These are phyloP conservation scores for Nebria ingens DNA, from an alignment of 1,140 invertebrate genomes.

Conservation along the genomic window DNA sequence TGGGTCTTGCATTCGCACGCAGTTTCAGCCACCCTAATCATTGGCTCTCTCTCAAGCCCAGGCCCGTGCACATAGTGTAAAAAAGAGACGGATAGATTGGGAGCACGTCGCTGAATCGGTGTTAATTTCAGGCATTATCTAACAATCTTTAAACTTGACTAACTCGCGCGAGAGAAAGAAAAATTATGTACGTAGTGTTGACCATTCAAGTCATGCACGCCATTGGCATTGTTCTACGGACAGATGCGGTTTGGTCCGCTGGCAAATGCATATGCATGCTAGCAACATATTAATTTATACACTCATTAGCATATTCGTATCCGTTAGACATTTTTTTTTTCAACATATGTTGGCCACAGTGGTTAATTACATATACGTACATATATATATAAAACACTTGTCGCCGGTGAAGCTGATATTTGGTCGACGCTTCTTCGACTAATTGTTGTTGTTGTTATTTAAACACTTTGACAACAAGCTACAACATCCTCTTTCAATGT, in stretches of 20 bases:
- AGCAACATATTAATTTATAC: conserved; percentile 36
- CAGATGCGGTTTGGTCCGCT: conserved; percentile 20
- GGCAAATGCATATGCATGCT: conserved; percentile 33
- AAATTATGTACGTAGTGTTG: conserved; percentile 30
- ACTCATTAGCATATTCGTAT: conserved; percentile 35
- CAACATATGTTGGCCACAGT: conserved; percentile 28
- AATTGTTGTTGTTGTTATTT: background rate
- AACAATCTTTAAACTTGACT: conserved; percentile 35
- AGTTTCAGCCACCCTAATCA: background rate
- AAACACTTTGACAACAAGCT: too few relatives aligned
- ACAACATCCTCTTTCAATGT: too few relatives aligned
- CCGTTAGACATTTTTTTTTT: conserved; percentile 32
- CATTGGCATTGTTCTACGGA: conserved; percentile 23
- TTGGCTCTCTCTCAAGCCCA: conserved; percentile 12
- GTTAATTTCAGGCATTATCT: conserved; percentile 35
- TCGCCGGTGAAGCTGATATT: conserved; percentile 6
- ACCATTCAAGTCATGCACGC: conserved; percentile 18
- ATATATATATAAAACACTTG: conserved; percentile 27
- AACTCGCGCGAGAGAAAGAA: conserved; percentile 34
- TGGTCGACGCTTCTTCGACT: background rate
- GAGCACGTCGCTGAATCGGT: conserved; percentile 21
- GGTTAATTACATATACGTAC: conserved; percentile 28
- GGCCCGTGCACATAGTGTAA: background rate
- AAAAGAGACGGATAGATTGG: conserved; percentile 16
- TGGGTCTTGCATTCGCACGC: conserved; percentile 20